Conservation (phyloP, 2,888 invertebrate genomes). For the Zeuzera pyrina region DNA sequence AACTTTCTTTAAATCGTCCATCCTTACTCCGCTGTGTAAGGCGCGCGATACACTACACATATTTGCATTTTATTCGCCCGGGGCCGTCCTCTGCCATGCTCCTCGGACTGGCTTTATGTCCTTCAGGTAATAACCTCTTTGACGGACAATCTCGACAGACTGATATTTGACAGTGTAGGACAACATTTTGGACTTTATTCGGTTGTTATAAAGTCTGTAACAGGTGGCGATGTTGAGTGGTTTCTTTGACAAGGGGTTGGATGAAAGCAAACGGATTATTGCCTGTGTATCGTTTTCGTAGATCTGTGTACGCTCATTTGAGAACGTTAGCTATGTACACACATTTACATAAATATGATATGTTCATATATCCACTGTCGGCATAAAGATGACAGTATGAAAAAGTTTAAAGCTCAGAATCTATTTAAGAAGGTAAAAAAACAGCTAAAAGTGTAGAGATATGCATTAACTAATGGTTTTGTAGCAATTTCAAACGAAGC, state of each 20-base stretch:
- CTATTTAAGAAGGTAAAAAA: too few relatives aligned
- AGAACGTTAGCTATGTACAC: too few relatives aligned
- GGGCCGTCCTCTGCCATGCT: constrained; percentile 29
- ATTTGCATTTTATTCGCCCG: constrained; percentile 66
- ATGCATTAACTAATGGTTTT: too few relatives aligned
- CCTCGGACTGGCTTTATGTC: constrained; percentile 43
- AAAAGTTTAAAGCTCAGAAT: too few relatives aligned
- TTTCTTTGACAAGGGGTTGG: constrained; percentile 46
- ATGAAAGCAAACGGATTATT: constrained; percentile 71
- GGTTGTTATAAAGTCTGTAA: constrained; percentile 11
- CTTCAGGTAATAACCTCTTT: constrained; percentile 71
- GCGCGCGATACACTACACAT: constrained; percentile 28
- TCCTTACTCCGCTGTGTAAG: constrained; percentile 7
- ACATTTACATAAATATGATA: too few relatives aligned
- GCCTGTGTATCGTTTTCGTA: constrained; percentile 54
- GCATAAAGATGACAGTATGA: too few relatives aligned
- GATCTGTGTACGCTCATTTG: too few relatives aligned
- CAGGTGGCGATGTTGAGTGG: constrained; percentile 17
- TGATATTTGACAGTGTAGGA: constrained; percentile 5
- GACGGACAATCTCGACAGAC: constrained; percentile 40
- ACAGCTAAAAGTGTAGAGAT: too few relatives aligned
- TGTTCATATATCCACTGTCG: too few relatives aligned
- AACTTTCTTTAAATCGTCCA: constrained; percentile 5
- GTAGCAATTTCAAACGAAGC: too few relatives aligned
- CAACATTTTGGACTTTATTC: too few relatives aligned